A percentile compares a stretch with the other conserved stretches of the same genome.
phyloP scores from a whole-genome alignment of 2,888 invertebrate genomes.

The Microctonus hyperodae region DNA sequence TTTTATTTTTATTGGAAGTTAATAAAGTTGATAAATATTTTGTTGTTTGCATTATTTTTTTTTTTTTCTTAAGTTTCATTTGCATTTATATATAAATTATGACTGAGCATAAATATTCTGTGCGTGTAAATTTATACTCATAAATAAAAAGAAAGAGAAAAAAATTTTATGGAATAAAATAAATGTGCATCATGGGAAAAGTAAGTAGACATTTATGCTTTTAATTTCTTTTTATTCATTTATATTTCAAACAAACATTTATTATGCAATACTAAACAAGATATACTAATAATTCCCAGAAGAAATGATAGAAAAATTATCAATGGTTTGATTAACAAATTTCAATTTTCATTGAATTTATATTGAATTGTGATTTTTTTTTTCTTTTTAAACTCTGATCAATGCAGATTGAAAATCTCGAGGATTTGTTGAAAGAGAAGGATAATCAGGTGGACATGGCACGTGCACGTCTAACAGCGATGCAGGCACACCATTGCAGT shows the following conservation, averaged over 20 bases:
- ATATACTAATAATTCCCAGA: no score
- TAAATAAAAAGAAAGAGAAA: slow-evolving; percentile 1
- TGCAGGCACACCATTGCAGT: slow-evolving; percentile 94
- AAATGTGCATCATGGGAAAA: slow-evolving; percentile 7
- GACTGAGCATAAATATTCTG: not conserved
- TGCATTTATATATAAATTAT: not conserved
- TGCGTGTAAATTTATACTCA: not conserved
- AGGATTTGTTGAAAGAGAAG: slow-evolving; percentile 96
- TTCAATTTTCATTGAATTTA: not conserved
- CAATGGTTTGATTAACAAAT: not conserved
- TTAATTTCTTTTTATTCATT: slow-evolving; percentile 10
- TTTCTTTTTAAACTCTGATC: not conserved
- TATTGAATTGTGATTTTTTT: not conserved
- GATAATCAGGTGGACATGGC: slow-evolving; percentile 98
- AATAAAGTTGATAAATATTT: not conserved
- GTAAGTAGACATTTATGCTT: slow-evolving; percentile 23
- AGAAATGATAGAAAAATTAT: no score
- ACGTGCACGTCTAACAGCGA: slow-evolving; percentile 85
- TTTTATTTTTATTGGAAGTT: not conserved
- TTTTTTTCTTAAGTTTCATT: not conserved
- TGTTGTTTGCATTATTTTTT: not conserved
- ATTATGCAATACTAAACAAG: no score
- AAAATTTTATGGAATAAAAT: not conserved
- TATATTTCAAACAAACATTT: no score
- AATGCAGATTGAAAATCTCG: slow-evolving; percentile 91